Evolutionary conservation across 2,113 vertebrate genomes (phyloP).

Genomic region (Eublepharis macularius): DNA sequence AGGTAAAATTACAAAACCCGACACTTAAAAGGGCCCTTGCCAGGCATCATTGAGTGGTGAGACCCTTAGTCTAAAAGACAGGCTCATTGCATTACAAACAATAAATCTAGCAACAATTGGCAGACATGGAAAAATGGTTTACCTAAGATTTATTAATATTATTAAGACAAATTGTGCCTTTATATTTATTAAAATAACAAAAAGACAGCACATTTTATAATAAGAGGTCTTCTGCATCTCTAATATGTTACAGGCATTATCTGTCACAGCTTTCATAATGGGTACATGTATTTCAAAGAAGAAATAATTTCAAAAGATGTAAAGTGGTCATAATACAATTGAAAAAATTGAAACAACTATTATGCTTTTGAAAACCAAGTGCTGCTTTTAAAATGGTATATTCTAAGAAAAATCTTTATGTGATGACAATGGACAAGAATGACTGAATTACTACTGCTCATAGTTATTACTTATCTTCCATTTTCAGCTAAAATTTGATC

Average conservation of each 20-base stretch:
- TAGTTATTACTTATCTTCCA: conserved; percentile 11
- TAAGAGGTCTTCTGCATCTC: not conserved
- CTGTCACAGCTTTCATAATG: conserved; percentile 12
- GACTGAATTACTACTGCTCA: not conserved
- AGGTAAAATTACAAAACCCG: no score
- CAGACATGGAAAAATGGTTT: not conserved
- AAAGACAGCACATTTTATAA: conserved; percentile 26
- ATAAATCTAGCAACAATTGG: not conserved
- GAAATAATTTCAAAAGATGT: conserved; percentile 15
- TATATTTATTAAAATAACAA: conserved; percentile 6
- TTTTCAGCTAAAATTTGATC: conserved; percentile 13
- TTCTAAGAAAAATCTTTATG: conserved; percentile 7
- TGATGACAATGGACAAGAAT: not conserved
- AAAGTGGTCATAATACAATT: conserved; percentile 33
- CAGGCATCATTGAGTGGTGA: no score
- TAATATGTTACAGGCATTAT: not conserved
- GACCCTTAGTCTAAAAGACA: no score
- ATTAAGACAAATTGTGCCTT: not conserved
- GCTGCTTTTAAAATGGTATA: conserved; percentile 12
- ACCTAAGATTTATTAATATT: not conserved
- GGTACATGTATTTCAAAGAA: not conserved
- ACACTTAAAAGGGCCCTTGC: no score
- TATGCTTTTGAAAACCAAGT: conserved; percentile 39
- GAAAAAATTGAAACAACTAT: conserved; percentile 32
- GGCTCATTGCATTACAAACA: not conserved